Base-by-base conservation (phyloP, 2,113 vertebrate genomes). In the Boulengerochromis microlepis region DNA sequence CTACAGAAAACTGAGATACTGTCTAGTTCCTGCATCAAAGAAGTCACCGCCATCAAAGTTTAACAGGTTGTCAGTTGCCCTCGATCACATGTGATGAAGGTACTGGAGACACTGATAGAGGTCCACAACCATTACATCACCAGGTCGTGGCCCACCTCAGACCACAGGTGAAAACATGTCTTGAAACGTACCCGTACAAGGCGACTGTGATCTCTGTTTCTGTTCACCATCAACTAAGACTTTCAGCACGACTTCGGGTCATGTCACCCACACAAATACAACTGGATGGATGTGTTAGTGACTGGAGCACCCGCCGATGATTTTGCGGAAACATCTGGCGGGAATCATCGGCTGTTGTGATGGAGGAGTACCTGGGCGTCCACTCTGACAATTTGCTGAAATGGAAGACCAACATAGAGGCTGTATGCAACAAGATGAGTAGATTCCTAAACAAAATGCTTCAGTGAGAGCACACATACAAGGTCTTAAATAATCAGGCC, bases 51-150 rank as follows among this genome's bases (percentile, higher is more conserved):
- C 5, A 11, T 64, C 16, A 7, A 19, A 1, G 31, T 64, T 64
- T 64, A 64, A 64, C 59, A 64, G 59, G 18, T 64, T 35, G 59
- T n/a, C 59, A n/a, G 31, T 35, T 64, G 59, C 59, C 1, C 59
- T 64, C 31, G 1, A 42, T 16, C 38, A 42, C 35, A 42, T 71
- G 66, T 24, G 35, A 24, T 10, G 12, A 42, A 42, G 35, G 64
- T 40, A 69, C 64, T 22, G 11, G 19, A 40, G 35, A 24, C 11
- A 13, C 35, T 24, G 12, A 29, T 59, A 16, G 56, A 59, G 8
- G 57, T 61, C 5, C 57, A 18, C 57, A 31, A 0, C 57, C 57
- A 61, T 59, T 0, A 59, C 57, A 10, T 61, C 57, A 61, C 8
- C 57, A 61, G 57, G 12, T 16, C 66, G 1, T 15, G n/a, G 66